Evolutionary conservation across 2,888 invertebrate genomes (phyloP), one percentile per base, ranked within the genome.

Genomic region (Synanthedon tipuliformis): DNA sequence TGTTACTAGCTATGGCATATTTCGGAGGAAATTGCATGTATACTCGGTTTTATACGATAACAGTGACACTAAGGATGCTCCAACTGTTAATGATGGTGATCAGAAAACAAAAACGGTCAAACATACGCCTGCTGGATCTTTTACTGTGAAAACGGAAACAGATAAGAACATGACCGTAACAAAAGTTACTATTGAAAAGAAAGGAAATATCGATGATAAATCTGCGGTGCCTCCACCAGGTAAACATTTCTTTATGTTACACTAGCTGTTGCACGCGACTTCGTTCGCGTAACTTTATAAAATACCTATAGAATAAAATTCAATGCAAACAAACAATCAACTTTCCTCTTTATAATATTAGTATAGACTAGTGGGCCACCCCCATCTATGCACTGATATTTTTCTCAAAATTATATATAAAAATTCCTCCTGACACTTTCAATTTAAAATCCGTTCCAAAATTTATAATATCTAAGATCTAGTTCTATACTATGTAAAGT

Each of bases 181-280:
- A 45, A 87, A 84, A 70, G 81, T 87, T 45, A 85, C 79, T 12
- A 84, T 87, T 58, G 85, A 84, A 62, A 86, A 80, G 57, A 59
- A 56, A 40, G 68, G 59, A 48, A 52, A 4, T 13, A 60, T 54
- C 63, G 48, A 50, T 56, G 12, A 4, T 69, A 71, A 69, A 71
- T 57, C 56, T 61, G 56, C 10, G 5, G 55, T 58, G 15, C 56
- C 61, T 54, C 56, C 70, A 48, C 59, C 66, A 45, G 18, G 49
- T 49, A 49, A 3, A 34, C 41, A 52, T 48, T 34, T 8, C 34
- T 23, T 23, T 23, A 23, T 23, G 23, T 23, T 23, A 23, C 23
- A 5, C 23, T 23, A 23, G 23, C 23, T n/a, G n/a, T n/a, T n/a
- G n/a, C n/a, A n/a, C n/a, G n/a, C n/a, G n/a, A n/a, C n/a, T n/a